Base-by-base conservation (phyloP, 2,888 invertebrate species). In the Baronia brevicornis region DNA sequence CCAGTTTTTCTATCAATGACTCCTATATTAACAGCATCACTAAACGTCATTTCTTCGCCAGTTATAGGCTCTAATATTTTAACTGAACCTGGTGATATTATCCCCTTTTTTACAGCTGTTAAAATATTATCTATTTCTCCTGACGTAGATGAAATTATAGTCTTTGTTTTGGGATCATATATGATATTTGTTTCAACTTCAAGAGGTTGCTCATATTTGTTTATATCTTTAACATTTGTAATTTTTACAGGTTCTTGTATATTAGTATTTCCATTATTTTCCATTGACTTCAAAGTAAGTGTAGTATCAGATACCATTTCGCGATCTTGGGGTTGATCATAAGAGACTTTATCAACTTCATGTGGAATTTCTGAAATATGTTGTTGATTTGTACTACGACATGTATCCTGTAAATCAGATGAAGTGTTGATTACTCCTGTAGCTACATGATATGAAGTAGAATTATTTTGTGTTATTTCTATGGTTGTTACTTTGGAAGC, bases 21-120 rank as follows among this genome's bases (percentile, higher is more conserved):
- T 26, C 93, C 92, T 46, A 88, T 88, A 5, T 87, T 67, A 18
- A 96, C 85, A 1, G 97, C 97, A 62, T 96, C 93, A 14, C 87
- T 85, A 3, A 94, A 70, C n/a, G 87, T 84, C 21, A 94, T 82
- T 42, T 89, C 86, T 59, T 89, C 84, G 6, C 92, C 90, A 0
- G 90, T 88, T 33, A 74, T 70, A 1, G 93, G 91, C 64, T 94
- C 91, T 38, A 87, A 82, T 1, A 95, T 86, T 54, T 87, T 86
- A 1, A 95, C 86, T 1, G 86, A 73, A 41, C 89, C 87, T 1
- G 89, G 70, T 38, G 92, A 88, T 39, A 96, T 75, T 33, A 89
- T 82, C 23, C 94, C 93, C 51, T 90, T 88, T 39, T 90, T 86
- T 0, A 96, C 87, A 5, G 96, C 94, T 43, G 87, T 80, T 28